Evolutionary conservation across 2,113 vertebrate species (phyloP), one percentile per base, ranked within the genome.

Genomic region (Cryptotis parvus): DNA sequence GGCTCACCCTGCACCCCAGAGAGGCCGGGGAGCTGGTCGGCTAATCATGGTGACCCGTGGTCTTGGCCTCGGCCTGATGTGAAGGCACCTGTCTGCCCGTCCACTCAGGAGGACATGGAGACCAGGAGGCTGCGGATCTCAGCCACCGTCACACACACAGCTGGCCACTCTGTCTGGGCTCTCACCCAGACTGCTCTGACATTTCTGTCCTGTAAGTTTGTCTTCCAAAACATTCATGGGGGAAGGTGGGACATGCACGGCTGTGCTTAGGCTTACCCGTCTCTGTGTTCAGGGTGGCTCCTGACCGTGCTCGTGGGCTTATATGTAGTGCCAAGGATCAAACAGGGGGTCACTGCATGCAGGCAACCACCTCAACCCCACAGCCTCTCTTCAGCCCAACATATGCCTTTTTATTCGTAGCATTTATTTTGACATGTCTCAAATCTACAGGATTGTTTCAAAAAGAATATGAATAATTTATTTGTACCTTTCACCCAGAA

Each of bases 401-500:
- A 29, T 10, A 31, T 31, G 63, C 29, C 9, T 6, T 31, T 84
- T 94, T 75, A 27, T 55, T 78, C 84, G 69, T 89, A 45, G n/a
- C 18, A 72, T 79, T 72, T 58, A 41, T 69, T 84, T 91, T 41
- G 84, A 88, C 70, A 73, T 6, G 84, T 75, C 74, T 85, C 29
- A 85, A 20, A 75, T 20, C 77, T 26, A 70, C 2, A 37, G 41
- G 22, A 77, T 83, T 84, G 1, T 66, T 58, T 31, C 16, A 65
- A 69, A 87, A 86, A n/a, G 15, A 91, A 45, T 78, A 29, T 6
- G 58, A 12, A 27, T 39, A 65, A 92, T 81, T 39, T 66, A 15
- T 58, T 68, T 66, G 39, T 55, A 27, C 6, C 16, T 0, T 73
- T 63, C 58, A n/a, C 4, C 24, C 58, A 20, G 1, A 43, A 49